A percentile compares a stretch with the other conserved stretches of the same genome.
Evolutionary conservation across 2,797 vertebrate genomes (phyloP).

Genomic region (Crenichthys baileyi): DNA sequence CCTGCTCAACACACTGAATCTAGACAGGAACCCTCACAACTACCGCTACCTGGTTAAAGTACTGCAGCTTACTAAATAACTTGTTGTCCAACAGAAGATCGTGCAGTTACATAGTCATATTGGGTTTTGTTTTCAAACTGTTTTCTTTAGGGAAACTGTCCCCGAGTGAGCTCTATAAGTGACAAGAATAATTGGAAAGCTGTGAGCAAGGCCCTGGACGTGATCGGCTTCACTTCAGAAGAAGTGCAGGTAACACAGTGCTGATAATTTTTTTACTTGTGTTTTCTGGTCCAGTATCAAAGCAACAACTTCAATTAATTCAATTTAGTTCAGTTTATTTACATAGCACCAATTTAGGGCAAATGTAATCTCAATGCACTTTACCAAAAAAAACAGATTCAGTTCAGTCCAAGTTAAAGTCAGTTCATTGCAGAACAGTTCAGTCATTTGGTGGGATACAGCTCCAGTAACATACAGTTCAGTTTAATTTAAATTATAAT

Average conservation of each 20-base stretch:
- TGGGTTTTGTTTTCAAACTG: neutral
- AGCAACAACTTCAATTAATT: neutral
- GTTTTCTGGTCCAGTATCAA: neutral
- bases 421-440: neutral
- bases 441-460: neutral
- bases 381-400: neutral
- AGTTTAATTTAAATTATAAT: neutral
- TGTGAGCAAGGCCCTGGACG: conserved; percentile 87
- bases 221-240: conserved; percentile 89
- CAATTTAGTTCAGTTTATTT: neutral
- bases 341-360: neutral
- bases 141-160: conserved; percentile 89
- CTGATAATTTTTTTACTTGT: neutral
- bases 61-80: neutral
- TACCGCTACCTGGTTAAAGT: conserved; percentile 95
- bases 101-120: neutral
- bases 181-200: conserved; percentile 95
- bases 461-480: too few species aligned
- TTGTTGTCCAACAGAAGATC: conserved; percentile 6
- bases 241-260: conserved; percentile 88
- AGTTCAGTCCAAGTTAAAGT: neutral
- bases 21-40: conserved; percentile 90
- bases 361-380: neutral
- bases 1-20: conserved; percentile 84
- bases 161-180: conserved; percentile 94